Evolutionary conservation across 1,140 invertebrate genomes (phyloP), one percentile per base, ranked within the genome.

Genomic region (Drosophila tristis): DNA sequence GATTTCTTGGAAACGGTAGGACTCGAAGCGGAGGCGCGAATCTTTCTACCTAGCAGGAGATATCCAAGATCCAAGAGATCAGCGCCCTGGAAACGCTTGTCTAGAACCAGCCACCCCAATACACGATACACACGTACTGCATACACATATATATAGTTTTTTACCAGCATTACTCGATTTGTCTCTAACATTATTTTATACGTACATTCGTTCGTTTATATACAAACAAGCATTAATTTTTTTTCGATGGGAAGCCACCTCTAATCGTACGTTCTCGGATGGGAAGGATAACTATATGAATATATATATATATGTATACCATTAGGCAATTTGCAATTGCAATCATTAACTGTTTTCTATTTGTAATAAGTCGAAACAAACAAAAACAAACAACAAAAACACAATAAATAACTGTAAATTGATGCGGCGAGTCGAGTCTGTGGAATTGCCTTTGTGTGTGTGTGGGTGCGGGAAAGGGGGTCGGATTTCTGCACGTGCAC

Each of bases 281-380:
- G 43, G 60, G 16, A 39, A 71, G 44, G 42, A 53, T 50, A 15
- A 51, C 20, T 16, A 59, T 54, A 31, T 57, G 42, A 58, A 59
- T 53, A 42, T 53, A 64, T 45, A 51, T 56, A 43, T 16, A 50
- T 45, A 53, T 65, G 35, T 65, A 75, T 65, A 57, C 55, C 61
- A 72, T 35, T 39, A 56, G 43, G 71, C 54, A 74, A 74, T 74
- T 61, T 67, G 57, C 51, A 75, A 66, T 66, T 75, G 78, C 82
- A 55, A 81, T 78, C 51, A 87, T 81, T 86, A 87, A 89, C 74
- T 87, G 82, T 86, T 86, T 86, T 86, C 82, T 87, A 86, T 86
- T 86, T 86, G 81, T 86, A 86, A 73, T 86, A 86, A 86, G 59
- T 43, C 45, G 43, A 79, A 75, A 64, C 13, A 70, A 74, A 58